phyloP scores from a whole-genome alignment of 2,797 vertebrate genomes.

The Acridotheres tristis region DNA sequence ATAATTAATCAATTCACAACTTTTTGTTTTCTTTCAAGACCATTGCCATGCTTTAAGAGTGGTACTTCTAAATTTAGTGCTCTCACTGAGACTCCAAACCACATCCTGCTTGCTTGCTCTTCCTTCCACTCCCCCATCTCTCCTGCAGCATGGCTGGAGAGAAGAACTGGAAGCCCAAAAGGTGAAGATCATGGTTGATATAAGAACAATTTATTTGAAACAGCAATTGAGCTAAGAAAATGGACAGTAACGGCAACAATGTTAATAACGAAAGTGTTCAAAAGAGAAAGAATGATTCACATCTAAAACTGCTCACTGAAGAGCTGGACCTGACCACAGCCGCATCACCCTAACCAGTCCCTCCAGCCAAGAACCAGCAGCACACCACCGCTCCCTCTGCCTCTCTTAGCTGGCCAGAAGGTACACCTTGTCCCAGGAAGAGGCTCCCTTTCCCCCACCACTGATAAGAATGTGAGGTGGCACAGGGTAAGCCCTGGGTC shows the following conservation, averaged over 20 bases:
- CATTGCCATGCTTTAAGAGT: neutral
- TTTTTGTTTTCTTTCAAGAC: neutral
- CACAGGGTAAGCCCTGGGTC: rapidly evolving
- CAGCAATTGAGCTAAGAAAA: neutral
- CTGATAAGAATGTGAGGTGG: neutral
- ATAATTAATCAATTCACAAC: neutral
- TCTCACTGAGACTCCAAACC: neutral
- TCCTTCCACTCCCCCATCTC: neutral
- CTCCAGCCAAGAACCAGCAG: neutral
- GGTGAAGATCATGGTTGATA: neutral
- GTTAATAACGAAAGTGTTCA: neutral
- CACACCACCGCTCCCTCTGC: neutral
- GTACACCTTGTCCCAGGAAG: neutral
- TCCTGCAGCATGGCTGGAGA: neutral
- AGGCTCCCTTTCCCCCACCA: no score
- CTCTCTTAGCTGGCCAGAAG: neutral
- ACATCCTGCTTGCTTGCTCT: rapidly evolving
- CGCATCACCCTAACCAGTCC: neutral
- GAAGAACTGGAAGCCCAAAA: neutral
- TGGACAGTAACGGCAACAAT: neutral
- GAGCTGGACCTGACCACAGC: neutral
- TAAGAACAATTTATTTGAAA: neutral
- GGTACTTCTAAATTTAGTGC: neutral
- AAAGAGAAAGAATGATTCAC: neutral
- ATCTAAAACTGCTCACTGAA: neutral